Evolutionary conservation across 2,113 vertebrate species (phyloP).

Genomic region (Kobus ellipsiprymnus): DNA sequence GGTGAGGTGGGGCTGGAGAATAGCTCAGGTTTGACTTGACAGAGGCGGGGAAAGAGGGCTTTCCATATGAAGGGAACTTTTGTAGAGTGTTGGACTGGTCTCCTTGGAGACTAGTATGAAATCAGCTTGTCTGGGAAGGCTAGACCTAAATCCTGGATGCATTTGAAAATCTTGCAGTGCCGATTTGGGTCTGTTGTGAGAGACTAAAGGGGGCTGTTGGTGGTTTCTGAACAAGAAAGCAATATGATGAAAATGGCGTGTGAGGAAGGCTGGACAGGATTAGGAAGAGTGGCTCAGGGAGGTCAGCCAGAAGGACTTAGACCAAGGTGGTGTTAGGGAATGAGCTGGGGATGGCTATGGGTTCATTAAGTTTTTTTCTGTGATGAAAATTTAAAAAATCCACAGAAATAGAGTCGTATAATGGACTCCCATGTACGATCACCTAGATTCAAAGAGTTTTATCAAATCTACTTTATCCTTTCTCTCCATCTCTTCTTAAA

Average conservation of each 20-base stretch:
- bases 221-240: conserved; percentile 35
- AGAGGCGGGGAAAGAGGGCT: background rate
- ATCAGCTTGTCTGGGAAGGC: background rate
- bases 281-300: background rate
- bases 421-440: background rate
- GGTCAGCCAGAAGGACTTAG: background rate
- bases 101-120: background rate
- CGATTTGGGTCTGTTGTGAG: background rate
- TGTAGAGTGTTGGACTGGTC: background rate
- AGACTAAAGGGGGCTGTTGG: background rate
- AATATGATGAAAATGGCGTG: conserved; percentile 21
- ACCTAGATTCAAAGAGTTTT: background rate
- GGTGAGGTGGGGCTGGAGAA: background rate
- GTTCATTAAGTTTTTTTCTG: background rate
- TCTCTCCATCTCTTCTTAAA: background rate
- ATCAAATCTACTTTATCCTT: background rate
- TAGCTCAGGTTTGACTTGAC: background rate
- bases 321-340: background rate
- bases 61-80: background rate
- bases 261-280: background rate
- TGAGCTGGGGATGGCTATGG: background rate
- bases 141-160: background rate
- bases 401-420: background rate
- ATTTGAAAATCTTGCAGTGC: background rate
- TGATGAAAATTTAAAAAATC: background rate